Evolutionary conservation across 2,888 invertebrate genomes (phyloP).

Genomic region (Lasius platythorax): DNA sequence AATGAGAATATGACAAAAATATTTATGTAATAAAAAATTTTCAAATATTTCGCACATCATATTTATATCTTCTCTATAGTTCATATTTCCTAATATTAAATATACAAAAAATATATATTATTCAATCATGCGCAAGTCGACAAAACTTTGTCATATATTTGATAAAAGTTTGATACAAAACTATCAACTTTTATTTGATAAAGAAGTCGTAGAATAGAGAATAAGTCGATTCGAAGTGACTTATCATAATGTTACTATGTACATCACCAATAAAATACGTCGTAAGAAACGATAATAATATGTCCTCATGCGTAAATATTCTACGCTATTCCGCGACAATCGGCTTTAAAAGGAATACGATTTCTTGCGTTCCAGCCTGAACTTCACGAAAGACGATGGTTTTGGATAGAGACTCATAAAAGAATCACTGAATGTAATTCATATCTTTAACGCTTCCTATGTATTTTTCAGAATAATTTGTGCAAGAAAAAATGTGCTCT

Average conservation of each 20-base stretch:
- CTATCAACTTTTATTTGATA: constrained; percentile 1
- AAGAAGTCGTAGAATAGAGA: constrained; percentile 8
- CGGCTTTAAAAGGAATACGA: constrained; percentile 32
- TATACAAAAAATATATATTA: neutral
- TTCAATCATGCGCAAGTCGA: neutral
- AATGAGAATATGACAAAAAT: neutral
- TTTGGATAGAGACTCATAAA: constrained; percentile 44
- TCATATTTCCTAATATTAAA: neutral
- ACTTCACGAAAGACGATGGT: constrained; percentile 22
- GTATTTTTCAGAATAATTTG: constrained; percentile 19
- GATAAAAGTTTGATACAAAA: neutral
- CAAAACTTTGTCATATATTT: neutral
- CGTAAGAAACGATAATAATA: constrained; percentile 19
- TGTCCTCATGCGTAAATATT: constrained; percentile 30
- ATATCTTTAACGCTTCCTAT: constrained; percentile 26
- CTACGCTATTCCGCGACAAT: constrained; percentile 14
- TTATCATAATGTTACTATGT: neutral
- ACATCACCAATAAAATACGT: constrained; percentile 14
- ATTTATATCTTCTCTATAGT: neutral
- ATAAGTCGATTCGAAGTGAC: neutral
- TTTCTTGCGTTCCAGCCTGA: constrained; percentile 21
- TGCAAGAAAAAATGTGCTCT: neutral
- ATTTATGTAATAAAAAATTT: neutral
- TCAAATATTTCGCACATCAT: neutral
- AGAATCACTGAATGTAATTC: constrained; percentile 9